Conservation (phyloP, 2,888 invertebrate genomes). For the Drosophila pseudotakahashii region DNA sequence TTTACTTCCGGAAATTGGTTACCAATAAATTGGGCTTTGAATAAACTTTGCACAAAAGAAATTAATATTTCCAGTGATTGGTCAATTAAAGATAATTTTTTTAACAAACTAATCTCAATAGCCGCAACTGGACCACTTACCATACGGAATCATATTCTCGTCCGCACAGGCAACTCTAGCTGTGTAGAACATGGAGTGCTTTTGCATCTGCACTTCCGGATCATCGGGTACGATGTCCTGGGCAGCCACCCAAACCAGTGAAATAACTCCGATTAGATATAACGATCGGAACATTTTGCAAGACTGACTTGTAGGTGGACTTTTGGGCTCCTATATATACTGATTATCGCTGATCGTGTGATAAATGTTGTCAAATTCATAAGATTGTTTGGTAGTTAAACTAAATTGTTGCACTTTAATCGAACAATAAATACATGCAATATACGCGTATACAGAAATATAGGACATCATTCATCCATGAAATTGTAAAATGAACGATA, state of each 20-base stretch:
- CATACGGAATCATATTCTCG: slow-evolving; percentile 57
- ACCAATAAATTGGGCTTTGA: slow-evolving; percentile 30
- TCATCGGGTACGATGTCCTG: slow-evolving; percentile 49
- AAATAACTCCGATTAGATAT: background rate
- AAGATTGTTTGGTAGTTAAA: slow-evolving; percentile 49
- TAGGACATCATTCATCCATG: slow-evolving; percentile 53
- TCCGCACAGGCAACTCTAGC: slow-evolving; percentile 50
- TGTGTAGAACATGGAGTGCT: slow-evolving; percentile 44
- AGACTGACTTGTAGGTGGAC: background rate
- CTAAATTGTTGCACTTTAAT: slow-evolving; percentile 75
- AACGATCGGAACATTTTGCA: slow-evolving; percentile 34
- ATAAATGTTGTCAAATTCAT: slow-evolving; percentile 26
- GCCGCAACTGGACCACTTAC: slow-evolving; percentile 28
- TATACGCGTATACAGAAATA: slow-evolving; percentile 56
- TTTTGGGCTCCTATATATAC: slow-evolving; percentile 8
- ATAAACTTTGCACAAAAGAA: slow-evolving; percentile 34
- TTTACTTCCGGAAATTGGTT: slow-evolving; percentile 42
- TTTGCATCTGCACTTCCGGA: slow-evolving; percentile 50
- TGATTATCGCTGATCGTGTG: background rate
- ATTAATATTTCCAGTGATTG: slow-evolving; percentile 8
- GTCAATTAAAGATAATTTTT: slow-evolving; percentile 14
- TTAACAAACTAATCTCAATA: background rate
- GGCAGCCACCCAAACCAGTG: slow-evolving; percentile 9
- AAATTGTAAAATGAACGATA: slow-evolving; percentile 57
- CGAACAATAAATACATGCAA: slow-evolving; percentile 78